Percentiles rank a stretch among this genome's conserved stretches.
Evolutionary conservation across 2,797 vertebrate species (phyloP).

Genomic region (Neopelma chrysocephalum): DNA sequence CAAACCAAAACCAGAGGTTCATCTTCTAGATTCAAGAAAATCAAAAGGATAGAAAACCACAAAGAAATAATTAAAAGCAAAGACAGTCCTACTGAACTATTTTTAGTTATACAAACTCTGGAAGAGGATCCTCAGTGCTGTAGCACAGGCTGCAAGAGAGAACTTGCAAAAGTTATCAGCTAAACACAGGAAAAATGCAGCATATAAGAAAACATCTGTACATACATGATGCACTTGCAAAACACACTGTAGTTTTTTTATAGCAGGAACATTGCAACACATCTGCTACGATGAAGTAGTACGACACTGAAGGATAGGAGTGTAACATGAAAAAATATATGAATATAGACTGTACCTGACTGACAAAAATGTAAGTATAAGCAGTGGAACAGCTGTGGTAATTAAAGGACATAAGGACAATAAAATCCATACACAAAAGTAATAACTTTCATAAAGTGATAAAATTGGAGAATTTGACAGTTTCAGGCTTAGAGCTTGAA

Average conservation of each 20-base stretch:
- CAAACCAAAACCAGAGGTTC: not conserved
- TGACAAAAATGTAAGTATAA: not conserved
- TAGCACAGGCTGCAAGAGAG: not conserved
- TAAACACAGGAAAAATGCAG: not conserved
- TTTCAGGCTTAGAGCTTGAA: not conserved
- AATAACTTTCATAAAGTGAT: not conserved
- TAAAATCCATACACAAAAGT: not conserved
- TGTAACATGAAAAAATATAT: not conserved
- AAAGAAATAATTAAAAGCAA: not conserved
- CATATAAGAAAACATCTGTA: not conserved
- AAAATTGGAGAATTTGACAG: not conserved
- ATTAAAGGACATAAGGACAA: not conserved
- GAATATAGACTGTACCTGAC: not conserved
- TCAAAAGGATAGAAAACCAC: not conserved
- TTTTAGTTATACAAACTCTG: not conserved
- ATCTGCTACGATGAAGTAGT: not conserved
- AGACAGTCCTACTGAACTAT: rapidly evolving
- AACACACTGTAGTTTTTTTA: not conserved
- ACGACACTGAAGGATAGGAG: not conserved
- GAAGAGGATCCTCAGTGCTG: not conserved
- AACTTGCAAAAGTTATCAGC: not conserved
- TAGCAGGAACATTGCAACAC: not conserved
- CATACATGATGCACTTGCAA: not conserved
- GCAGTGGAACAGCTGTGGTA: not conserved
- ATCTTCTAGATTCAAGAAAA: not conserved